Evolutionary conservation across 1,140 invertebrate species (phyloP), one percentile per base, ranked within the genome.

Genomic region (Lanistes nyassanus): DNA sequence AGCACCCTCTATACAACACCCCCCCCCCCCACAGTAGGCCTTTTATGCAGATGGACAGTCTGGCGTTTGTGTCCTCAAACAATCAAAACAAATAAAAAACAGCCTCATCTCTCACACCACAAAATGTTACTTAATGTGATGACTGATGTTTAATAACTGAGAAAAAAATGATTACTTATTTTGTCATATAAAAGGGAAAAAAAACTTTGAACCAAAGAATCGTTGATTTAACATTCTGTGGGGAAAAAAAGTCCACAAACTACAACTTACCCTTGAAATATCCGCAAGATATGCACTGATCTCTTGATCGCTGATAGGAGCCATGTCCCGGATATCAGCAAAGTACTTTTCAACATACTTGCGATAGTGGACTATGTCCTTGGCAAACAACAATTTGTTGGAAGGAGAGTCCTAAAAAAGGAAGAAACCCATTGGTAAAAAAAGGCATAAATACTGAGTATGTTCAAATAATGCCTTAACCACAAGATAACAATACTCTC

Each of bases 221-320:
- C 23, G 66, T 23, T 53, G 31, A 23, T 11, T 37, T 7, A 0
- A 68, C 3, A 74, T 23, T 67, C 23, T 36, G 19, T 47, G n/a
- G 5, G 19, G 16, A 62, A 76, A 47, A 55, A 42, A 79, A 42
- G 19, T 68, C 23, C 31, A n/a, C n/a, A n/a, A 62, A 37, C 11
- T 71, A 26, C 6, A 83, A 91, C 91, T 92, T 91, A 96, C 95
- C 92, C 95, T 93, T 77, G 97, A 98, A 90, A 99, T 97, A 91
- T 99, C 97, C 73, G 95, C 96, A 81, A 99, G 92, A 95, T 99
- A 98, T 34, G 96, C 95, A 90, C 97, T 98, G 97, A 99, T 98
- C 87, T 99, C 97, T 90, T 98, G 97, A 90, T 99, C 98, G 78
- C 96, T 97, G 89, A 99, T 97, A 76, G 97, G 94, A 81, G 96